Evolutionary conservation across 2,888 invertebrate species (phyloP).

Genomic region (Pomacea canaliculata): DNA sequence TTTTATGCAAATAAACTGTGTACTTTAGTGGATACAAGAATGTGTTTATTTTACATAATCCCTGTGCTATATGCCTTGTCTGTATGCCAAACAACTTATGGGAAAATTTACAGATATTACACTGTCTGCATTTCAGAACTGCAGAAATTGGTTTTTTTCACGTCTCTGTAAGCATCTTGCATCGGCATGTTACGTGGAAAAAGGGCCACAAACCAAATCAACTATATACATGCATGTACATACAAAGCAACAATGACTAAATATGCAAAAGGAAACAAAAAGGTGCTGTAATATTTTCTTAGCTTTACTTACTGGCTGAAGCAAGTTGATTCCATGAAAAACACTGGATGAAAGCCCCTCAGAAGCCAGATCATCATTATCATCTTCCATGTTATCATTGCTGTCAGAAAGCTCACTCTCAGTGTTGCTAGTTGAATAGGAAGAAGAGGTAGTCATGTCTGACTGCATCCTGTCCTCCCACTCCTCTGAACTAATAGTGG

Average conservation of each 20-base stretch:
- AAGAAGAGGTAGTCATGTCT: conserved; percentile 59
- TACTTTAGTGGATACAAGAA: too few species aligned
- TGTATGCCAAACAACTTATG: too few species aligned
- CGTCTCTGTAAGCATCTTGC: too few species aligned
- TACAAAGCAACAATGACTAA: too few species aligned
- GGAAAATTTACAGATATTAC: too few species aligned
- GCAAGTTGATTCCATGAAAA: conserved; percentile 55
- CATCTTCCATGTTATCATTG: conserved; percentile 34
- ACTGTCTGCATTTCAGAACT: too few species aligned
- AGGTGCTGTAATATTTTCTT: too few species aligned
- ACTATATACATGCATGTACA: background rate
- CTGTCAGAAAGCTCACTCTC: conserved; percentile 59
- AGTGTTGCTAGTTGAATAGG: conserved; percentile 52
- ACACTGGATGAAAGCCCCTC: conserved; percentile 36
- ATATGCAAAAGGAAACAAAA: too few species aligned
- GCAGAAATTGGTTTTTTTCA: too few species aligned
- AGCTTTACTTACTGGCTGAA: conserved; percentile 53
- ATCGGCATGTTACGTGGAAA: background rate
- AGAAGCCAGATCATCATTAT: conserved; percentile 25
- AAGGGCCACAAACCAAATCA: background rate
- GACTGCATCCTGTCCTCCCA: conserved; percentile 67
- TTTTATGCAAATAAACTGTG: too few species aligned
- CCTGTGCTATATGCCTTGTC: too few species aligned
- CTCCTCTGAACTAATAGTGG: conserved; percentile 61
- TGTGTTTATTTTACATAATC: background rate